Percentiles rank a stretch among this genome's conserved stretches.
Conservation (phyloP, 2,797 vertebrate genomes). For the Nasua narica region DNA sequence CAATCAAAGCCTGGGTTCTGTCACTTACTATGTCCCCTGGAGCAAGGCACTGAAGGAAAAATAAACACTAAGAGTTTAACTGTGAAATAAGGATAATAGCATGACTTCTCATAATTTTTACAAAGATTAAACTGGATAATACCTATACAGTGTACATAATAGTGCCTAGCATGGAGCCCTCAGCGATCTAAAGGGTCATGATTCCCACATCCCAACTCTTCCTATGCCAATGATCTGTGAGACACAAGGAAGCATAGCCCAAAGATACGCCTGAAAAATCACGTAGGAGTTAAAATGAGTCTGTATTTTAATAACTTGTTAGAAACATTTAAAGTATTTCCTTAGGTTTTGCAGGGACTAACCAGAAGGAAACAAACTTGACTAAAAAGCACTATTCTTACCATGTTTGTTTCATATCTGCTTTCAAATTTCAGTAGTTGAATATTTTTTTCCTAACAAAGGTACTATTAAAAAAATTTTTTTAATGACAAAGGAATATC, state of each 20-base stretch:
- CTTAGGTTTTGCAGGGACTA: background rate
- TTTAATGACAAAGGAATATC: background rate
- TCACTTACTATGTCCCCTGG: background rate
- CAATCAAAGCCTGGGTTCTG: background rate
- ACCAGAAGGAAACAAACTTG: background rate
- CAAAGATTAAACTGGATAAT: background rate
- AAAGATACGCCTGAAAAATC: background rate
- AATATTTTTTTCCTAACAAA: background rate
- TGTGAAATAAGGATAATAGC: background rate
- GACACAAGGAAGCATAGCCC: background rate
- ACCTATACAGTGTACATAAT: too few species aligned
- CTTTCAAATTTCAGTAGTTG: background rate
- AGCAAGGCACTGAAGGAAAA: background rate
- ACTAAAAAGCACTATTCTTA: background rate
- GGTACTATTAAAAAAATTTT: background rate
- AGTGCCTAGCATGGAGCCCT: background rate
- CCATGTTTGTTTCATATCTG: background rate
- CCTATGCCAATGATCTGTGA: background rate
- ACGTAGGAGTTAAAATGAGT: background rate
- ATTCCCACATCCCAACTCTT: background rate
- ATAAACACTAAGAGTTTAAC: background rate
- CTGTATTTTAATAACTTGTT: background rate
- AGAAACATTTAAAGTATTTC: background rate
- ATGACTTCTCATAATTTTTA: background rate
- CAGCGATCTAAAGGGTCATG: too few species aligned